Conservation (phyloP, 2,888 invertebrate species). For the Meteorus cinctellus region DNA sequence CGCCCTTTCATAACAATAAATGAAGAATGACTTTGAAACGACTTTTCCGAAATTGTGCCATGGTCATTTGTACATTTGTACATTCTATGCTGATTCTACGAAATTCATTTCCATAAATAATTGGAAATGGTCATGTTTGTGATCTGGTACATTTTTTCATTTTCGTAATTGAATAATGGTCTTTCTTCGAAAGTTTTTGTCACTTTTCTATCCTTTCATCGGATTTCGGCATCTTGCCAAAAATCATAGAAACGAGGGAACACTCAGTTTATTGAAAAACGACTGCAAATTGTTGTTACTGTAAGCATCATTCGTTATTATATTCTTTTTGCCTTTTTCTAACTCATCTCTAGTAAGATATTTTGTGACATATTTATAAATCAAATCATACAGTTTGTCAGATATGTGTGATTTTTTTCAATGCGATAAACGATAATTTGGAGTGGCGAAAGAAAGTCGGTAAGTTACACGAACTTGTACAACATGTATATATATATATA, state of each 20-base stretch:
- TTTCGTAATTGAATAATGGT: not conserved
- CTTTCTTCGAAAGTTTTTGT: too few relatives aligned
- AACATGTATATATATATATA: not conserved
- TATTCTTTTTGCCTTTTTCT: too few relatives aligned
- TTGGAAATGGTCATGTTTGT: not conserved
- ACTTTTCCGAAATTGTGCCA: not conserved
- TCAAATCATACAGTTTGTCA: not conserved
- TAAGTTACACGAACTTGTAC: not conserved
- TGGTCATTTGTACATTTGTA: not conserved
- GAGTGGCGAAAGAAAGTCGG: slow-evolving; percentile 3
- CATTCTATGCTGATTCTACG: too few relatives aligned
- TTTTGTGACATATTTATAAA: not conserved
- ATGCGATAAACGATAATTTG: slow-evolving; percentile 16
- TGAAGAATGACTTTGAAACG: not conserved
- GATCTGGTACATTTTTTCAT: not conserved
- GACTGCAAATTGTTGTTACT: too few relatives aligned
- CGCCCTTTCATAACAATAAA: too few relatives aligned
- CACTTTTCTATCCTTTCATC: not conserved
- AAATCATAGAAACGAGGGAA: not conserved
- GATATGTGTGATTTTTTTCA: slow-evolving; percentile 19
- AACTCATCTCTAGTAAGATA: not conserved
- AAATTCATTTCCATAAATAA: too few relatives aligned
- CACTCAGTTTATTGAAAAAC: too few relatives aligned
- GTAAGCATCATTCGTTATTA: too few relatives aligned
- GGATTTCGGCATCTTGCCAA: not conserved